These are phyloP conservation scores for Percina caprodes DNA, from an alignment of 2,113 vertebrate genomes.

Conservation along the genomic window DNA sequence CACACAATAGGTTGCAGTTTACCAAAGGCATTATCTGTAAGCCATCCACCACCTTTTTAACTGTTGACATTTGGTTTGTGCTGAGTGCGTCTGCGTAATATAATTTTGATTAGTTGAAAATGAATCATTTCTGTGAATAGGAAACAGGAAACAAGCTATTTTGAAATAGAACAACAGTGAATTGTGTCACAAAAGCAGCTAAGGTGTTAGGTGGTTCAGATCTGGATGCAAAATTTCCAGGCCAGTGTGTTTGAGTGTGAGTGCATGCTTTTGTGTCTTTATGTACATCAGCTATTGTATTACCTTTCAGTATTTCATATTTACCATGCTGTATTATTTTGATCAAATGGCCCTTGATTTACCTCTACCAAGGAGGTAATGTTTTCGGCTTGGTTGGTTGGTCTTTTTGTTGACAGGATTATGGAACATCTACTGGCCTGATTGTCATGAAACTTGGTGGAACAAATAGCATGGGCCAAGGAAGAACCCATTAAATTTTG, in stretches of 20 bases:
- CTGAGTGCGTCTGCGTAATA: conserved; percentile 4
- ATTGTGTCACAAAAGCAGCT: conserved; percentile 1
- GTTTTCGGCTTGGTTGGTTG: too few relatives aligned
- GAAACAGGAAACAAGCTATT: conserved; percentile 28
- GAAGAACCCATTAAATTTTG: too few relatives aligned
- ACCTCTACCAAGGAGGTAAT: too few relatives aligned
- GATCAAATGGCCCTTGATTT: not conserved
- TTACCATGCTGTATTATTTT: conserved; percentile 51
- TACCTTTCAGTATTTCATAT: conserved; percentile 51
- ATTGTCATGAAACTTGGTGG: too few relatives aligned
- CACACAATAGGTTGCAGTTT: conserved; percentile 22
- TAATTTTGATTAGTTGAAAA: conserved; percentile 36
- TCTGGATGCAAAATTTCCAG: conserved; percentile 32
- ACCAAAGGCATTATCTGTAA: conserved; percentile 41
- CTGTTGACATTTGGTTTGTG: conserved; percentile 9
- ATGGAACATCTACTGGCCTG: too few relatives aligned
- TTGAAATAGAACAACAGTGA: conserved; percentile 13
- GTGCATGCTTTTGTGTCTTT: conserved; percentile 30
- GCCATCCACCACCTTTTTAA: conserved; percentile 27
- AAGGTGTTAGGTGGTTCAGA: not conserved
- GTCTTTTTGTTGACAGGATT: too few relatives aligned
- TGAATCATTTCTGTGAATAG: conserved; percentile 4
- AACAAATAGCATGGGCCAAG: too few relatives aligned
- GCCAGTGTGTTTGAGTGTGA: conserved; percentile 36
- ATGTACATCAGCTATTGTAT: conserved; percentile 15